A percentile compares a stretch with the other conserved stretches of the same genome.
These are phyloP conservation scores for Nephrotoma appendiculata DNA, from an alignment of 2,888 invertebrate species.

Conservation along the genomic window DNA sequence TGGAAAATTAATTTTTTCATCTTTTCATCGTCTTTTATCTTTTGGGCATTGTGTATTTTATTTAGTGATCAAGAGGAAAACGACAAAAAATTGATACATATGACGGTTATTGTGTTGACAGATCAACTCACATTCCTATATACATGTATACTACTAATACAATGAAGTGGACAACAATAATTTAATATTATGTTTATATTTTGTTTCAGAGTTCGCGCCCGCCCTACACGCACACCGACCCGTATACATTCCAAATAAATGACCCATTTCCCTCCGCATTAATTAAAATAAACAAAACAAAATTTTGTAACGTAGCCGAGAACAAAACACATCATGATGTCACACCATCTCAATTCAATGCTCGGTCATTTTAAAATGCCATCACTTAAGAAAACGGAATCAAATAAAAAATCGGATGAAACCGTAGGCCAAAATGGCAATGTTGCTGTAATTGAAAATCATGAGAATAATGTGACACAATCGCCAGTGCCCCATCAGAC, in stretches of 20 bases:
- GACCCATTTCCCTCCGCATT: neutral
- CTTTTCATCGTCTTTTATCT: neutral
- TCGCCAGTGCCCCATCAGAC: neutral
- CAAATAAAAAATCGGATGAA: neutral
- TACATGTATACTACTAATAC: neutral
- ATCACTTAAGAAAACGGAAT: neutral
- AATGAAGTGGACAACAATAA: neutral
- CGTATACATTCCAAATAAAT: neutral
- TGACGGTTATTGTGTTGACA: neutral
- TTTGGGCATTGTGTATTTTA: neutral
- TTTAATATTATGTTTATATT: neutral
- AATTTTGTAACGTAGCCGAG: neutral
- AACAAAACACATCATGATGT: neutral
- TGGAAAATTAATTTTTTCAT: neutral
- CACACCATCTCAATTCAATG: conserved; percentile 2
- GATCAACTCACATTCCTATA: neutral
- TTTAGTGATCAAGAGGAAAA: neutral
- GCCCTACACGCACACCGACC: neutral
- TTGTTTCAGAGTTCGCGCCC: neutral
- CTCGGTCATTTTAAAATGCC: neutral
- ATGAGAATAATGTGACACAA: neutral
- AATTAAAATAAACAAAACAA: neutral
- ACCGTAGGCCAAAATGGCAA: neutral
- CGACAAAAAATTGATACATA: neutral
- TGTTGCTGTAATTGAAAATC: neutral